Base-by-base conservation (phyloP, 2,113 vertebrate species). In the Lampris incognitus region DNA sequence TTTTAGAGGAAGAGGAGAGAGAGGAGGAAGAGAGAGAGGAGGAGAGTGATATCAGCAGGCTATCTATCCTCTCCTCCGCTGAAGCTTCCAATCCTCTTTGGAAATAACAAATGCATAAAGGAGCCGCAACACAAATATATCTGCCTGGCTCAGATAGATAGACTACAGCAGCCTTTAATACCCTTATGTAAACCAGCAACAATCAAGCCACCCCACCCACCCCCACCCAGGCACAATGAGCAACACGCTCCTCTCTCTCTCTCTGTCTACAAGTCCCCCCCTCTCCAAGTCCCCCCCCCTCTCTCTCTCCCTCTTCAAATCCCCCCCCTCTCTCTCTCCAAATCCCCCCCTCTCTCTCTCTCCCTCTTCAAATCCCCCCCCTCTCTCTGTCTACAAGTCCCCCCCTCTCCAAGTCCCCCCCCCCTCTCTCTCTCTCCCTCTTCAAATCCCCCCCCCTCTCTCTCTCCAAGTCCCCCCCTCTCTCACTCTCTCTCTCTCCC, bases 81-180 rank as follows among this genome's bases (percentile, higher is more conserved):
- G 89, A 87, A 87, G 91, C 87, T 87, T 89, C 88, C 92, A 93
- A 93, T 93, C 92, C 92, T 93, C 92, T 93, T 93, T 93, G 92
- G 91, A 93, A 93, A 93, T 93, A 93, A 93, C 90, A 92, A 92
- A 93, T 92, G 89, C 92, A 93, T 93, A 93, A 92, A 93, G 90
- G 90, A 93, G 83, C 88, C 87, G 90, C 91, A 91, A 91, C 90
- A 93, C 91, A 93, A 93, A 92, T 92, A 92, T 93, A 92, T 91
- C 90, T 90, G 91, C 85, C 91, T 93, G 90, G 88, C 91, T 91
- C 88, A 92, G 92, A 93, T 88, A 92, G 91, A 93, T 92, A 93
- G 91, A 81, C 89, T 87, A 79, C 88, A 87, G 88, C 85, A 84
- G 82, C 88, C 88, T 91, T 93, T 92, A 93, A 93, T 93, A 93